phyloP scores from a whole-genome alignment of 2,888 invertebrate species.

The Leptinotarsa juncta region DNA sequence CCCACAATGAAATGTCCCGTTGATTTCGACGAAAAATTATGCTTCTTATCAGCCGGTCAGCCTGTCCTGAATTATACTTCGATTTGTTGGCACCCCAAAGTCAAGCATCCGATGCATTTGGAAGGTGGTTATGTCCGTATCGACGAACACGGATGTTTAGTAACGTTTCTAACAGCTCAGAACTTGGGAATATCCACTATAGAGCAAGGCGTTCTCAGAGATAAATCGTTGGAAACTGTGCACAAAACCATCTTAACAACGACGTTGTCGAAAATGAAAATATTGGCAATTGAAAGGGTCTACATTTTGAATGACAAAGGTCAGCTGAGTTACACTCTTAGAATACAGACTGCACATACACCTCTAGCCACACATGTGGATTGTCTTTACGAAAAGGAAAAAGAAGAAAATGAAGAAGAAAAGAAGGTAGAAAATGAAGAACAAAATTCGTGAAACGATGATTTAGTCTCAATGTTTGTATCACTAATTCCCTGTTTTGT shows the following conservation, averaged over 20 bases:
- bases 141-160: conserved; percentile 64
- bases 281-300: conserved; percentile 3
- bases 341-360: conserved; percentile 20
- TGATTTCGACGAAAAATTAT: conserved; percentile 70
- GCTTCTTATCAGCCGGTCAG: conserved; percentile 71
- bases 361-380: conserved; percentile 29
- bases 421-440: no score
- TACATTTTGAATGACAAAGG: conserved; percentile 29
- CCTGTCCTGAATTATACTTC: conserved; percentile 72
- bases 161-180: conserved; percentile 11
- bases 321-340: conserved; percentile 20
- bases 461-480: neutral
- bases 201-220: conserved; percentile 20
- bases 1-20: conserved; percentile 71
- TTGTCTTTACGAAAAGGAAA: conserved; percentile 25
- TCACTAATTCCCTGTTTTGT: neutral
- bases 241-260: neutral
- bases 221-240: neutral
- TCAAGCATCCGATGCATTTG: conserved; percentile 71
- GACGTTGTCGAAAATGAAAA: neutral
- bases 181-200: conserved; percentile 26
- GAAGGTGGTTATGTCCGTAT: conserved; percentile 74
- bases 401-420: neutral
- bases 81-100: conserved; percentile 68
- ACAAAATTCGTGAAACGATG: neutral